Evolutionary conservation across 2,888 invertebrate species (phyloP).

Genomic region (Tetragonisca angustula): DNA sequence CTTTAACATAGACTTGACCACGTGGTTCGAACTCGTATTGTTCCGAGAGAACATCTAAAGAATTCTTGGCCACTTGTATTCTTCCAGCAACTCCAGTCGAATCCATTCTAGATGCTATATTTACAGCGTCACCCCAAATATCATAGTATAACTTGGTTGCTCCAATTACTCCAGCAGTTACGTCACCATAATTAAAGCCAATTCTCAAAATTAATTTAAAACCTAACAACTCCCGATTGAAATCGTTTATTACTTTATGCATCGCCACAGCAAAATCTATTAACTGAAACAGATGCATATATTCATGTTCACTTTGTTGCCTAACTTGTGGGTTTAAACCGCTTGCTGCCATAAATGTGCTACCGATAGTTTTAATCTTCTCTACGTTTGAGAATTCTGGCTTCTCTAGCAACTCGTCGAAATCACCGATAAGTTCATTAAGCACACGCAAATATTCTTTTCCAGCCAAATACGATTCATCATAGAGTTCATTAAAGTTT

Average conservation of each 20-base stretch:
- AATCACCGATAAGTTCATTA: slow-evolving; percentile 98
- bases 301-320: slow-evolving; percentile 88
- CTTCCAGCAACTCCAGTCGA: slow-evolving; percentile 95
- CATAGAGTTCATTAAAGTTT: slow-evolving; percentile 99
- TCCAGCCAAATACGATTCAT: slow-evolving; percentile 97
- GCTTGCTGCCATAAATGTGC: slow-evolving; percentile 98
- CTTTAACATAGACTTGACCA: slow-evolving; percentile 97
- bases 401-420: slow-evolving; percentile 95
- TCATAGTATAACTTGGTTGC: slow-evolving; percentile 98
- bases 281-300: slow-evolving; percentile 93
- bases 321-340: slow-evolving; percentile 93
- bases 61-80: slow-evolving; percentile 93
- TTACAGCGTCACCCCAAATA: slow-evolving; percentile 99
- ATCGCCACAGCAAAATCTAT: slow-evolving; percentile 97
- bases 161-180: slow-evolving; percentile 98
- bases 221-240: slow-evolving; percentile 95
- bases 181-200: slow-evolving; percentile 97
- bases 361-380: slow-evolving; percentile 98
- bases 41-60: slow-evolving; percentile 88
- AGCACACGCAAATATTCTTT: slow-evolving; percentile 97
- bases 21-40: slow-evolving; percentile 95
- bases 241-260: slow-evolving; percentile 94
- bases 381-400: slow-evolving; percentile 94
- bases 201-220: slow-evolving; percentile 94
- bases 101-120: slow-evolving; percentile 98